Percentiles rank a stretch among this genome's conserved stretches.
Conservation (phyloP, 2,888 invertebrate species). For the Phasia obesa region DNA sequence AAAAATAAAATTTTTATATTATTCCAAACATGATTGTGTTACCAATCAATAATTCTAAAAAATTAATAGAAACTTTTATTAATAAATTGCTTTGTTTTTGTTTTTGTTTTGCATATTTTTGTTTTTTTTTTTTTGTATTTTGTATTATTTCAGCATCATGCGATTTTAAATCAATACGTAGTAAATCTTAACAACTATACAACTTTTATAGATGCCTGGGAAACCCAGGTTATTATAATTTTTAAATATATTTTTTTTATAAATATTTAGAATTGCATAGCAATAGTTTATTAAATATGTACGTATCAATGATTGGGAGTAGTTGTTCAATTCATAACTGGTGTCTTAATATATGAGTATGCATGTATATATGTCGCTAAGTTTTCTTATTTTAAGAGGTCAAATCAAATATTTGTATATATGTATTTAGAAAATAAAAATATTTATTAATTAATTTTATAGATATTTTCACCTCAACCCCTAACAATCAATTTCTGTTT, state of each 20-base stretch:
- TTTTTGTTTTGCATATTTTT: not conserved
- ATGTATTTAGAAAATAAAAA: no score
- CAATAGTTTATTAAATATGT: slow-evolving; percentile 24
- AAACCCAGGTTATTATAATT: not conserved
- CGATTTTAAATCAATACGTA: slow-evolving; percentile 7
- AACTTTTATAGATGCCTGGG: slow-evolving; percentile 21
- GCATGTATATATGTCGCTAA: no score
- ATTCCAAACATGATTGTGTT: slow-evolving; percentile 40
- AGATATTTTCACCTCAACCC: no score
- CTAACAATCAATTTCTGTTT: no score
- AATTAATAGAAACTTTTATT: no score
- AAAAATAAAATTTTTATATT: slow-evolving; percentile 25
- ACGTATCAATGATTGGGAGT: not conserved
- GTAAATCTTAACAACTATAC: slow-evolving; percentile 31
- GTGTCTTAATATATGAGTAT: no score
- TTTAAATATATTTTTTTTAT: not conserved
- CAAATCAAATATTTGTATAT: no score
- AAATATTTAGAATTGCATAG: slow-evolving; percentile 56
- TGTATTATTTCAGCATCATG: not conserved
- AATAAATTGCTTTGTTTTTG: not conserved
- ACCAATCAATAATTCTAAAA: slow-evolving; percentile 43
- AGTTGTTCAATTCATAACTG: no score
- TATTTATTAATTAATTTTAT: no score
- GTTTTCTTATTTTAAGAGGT: no score
- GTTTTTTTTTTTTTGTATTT: not conserved